Evolutionary conservation across 2,888 invertebrate species (phyloP).

Genomic region (Mellilla xanthometata): DNA sequence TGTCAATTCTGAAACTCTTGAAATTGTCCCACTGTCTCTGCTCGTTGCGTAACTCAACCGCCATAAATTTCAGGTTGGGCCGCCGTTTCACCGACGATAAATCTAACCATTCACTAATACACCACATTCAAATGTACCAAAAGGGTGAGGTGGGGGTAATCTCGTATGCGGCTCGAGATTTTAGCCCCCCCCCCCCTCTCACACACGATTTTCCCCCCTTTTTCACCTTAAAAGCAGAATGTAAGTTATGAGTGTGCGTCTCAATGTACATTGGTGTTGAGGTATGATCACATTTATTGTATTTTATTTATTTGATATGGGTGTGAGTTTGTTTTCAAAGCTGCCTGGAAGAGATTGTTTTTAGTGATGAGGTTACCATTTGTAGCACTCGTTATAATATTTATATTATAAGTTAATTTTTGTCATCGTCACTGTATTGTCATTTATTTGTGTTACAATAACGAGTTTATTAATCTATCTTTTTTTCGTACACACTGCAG

Average conservation of each 20-base stretch:
- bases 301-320: no score
- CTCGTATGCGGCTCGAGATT: constrained; percentile 33
- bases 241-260: constrained; percentile 36
- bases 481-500: no score
- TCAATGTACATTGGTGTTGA: constrained; percentile 12
- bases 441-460: no score
- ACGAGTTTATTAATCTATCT: no score
- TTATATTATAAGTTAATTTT: no score
- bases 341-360: no score
- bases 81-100: constrained; percentile 61
- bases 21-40: constrained; percentile 24
- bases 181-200: constrained; percentile 17
- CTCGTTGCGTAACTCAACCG: constrained; percentile 32
- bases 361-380: no score
- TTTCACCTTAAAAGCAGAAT: constrained; percentile 39
- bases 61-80: constrained; percentile 62
- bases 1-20: no score
- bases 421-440: no score
- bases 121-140: constrained; percentile 72
- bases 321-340: no score
- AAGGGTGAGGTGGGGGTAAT: constrained; percentile 32
- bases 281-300: not conserved
- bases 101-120: constrained; percentile 74
- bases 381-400: no score
- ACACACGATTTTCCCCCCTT: constrained; percentile 9